Base-by-base conservation (phyloP, 2,797 vertebrate species). In the Sebastes steindachneri region DNA sequence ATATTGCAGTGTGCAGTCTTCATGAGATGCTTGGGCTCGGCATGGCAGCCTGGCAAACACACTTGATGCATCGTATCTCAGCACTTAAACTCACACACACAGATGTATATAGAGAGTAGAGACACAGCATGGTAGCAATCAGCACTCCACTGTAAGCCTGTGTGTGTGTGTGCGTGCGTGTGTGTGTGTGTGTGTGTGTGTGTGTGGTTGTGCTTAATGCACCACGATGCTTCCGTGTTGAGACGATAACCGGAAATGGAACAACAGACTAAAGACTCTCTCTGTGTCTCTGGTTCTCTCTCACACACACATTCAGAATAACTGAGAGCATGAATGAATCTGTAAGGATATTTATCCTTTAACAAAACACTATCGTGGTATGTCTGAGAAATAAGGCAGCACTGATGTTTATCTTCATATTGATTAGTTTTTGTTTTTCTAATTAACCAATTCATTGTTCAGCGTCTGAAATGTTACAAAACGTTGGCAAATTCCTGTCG, bases 171-270 rank as follows among this genome's bases (percentile, higher is more conserved):
- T 83, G n/a, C n/a, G n/a, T n/a, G n/a, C n/a, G 68, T 62, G 76
- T 65, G 75, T 79, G 85, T 77, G 88, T 63, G 68, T 79, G 67
- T 75, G 76, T 10, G 31, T 9, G 31, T 51, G 21, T 65, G 76
- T 68, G 75, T 79, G 85, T 79, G 89, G 67, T 71, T 80, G 67
- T 77, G 76, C 83, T 87, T 92, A 91, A 93, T 94, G 92, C 86
- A 90, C 86, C 58, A 58, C 4, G 54, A 86, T 88, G 85, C 83
- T 87, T 85, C 80, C 69, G 62, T 81, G 91, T 87, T 84, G 68
- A 83, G 77, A 75, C 71, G 83, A 87, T 89, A 86, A 88, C 85
- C 80, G 93, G 91, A 94, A 91, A 90, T 89, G 86, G 77, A 87
- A 54, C 75, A 77, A 77, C 70, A 80, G 77, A 84, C 84, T 63